Conservation (phyloP, 2,888 invertebrate species). For the Cephus pulcher region DNA sequence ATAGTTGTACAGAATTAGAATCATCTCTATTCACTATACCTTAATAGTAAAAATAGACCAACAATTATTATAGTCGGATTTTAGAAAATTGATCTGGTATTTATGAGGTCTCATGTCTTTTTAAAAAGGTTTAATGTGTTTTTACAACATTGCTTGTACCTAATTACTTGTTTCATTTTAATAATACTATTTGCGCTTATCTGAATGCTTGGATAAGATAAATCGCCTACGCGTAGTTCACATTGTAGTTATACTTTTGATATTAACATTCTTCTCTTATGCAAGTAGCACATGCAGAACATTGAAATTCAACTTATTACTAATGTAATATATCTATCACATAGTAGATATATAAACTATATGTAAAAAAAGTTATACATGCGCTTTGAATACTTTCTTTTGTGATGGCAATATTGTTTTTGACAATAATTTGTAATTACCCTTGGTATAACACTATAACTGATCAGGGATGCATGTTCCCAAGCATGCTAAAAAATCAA, state of each 20-base stretch:
- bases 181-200: neutral
- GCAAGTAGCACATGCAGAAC: neutral
- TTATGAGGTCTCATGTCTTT: neutral
- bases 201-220: neutral
- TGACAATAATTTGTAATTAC: neutral
- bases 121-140: neutral
- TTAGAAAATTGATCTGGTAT: neutral
- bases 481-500: neutral
- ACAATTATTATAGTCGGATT: neutral
- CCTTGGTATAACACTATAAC: neutral
- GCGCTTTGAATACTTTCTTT: neutral
- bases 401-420: neutral
- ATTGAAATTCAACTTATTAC: neutral
- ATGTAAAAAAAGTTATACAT: neutral
- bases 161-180: neutral
- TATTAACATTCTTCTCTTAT: neutral
- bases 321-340: neutral
- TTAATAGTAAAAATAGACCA: neutral
- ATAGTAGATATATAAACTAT: neutral
- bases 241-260: neutral
- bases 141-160: neutral
- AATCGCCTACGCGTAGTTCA: neutral
- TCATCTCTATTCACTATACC: neutral
- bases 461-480: neutral
- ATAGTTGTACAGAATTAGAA: neutral